These are phyloP conservation scores for Bellardia bayeri DNA, from an alignment of 2,888 invertebrate genomes.

Conservation along the genomic window DNA sequence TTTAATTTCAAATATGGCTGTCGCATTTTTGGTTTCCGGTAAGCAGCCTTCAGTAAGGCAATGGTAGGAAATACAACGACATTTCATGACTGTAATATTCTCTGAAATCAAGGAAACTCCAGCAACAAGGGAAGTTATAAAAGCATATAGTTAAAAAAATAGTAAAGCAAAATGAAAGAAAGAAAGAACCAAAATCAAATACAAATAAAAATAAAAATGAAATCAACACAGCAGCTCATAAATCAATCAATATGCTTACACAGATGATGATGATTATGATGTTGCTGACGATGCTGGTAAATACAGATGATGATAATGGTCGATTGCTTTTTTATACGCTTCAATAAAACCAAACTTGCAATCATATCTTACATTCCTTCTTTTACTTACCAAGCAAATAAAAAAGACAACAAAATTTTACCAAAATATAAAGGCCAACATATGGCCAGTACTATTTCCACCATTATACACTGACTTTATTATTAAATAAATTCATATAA, in stretches of 20 bases:
- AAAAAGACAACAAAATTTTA: constrained; percentile 6
- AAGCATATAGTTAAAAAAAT: not conserved
- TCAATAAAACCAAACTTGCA: constrained; percentile 11
- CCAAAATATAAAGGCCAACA: not conserved
- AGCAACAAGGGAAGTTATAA: not conserved
- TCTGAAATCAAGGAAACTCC: no score
- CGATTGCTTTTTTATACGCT: constrained; percentile 35
- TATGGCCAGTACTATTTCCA: no score
- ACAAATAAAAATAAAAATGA: not conserved
- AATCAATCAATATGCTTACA: constrained; percentile 43
- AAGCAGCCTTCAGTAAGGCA: constrained; percentile 2
- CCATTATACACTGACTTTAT: no score
- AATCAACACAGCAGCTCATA: not conserved
- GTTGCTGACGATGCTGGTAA: not conserved
- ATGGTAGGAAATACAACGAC: not conserved
- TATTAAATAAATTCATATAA: no score
- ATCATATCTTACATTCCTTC: not conserved
- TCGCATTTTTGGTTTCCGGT: constrained; percentile 11
- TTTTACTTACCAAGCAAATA: not conserved
- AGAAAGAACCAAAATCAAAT: no score
- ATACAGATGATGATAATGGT: not conserved
- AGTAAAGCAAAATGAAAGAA: no score
- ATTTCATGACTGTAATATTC: no score
- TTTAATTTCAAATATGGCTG: constrained; percentile 36
- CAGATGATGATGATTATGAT: not conserved